A percentile compares a stretch with the other conserved stretches of the same genome.
phyloP scores from a whole-genome alignment of 2,888 invertebrate genomes.

The Epinotia demarniana region DNA sequence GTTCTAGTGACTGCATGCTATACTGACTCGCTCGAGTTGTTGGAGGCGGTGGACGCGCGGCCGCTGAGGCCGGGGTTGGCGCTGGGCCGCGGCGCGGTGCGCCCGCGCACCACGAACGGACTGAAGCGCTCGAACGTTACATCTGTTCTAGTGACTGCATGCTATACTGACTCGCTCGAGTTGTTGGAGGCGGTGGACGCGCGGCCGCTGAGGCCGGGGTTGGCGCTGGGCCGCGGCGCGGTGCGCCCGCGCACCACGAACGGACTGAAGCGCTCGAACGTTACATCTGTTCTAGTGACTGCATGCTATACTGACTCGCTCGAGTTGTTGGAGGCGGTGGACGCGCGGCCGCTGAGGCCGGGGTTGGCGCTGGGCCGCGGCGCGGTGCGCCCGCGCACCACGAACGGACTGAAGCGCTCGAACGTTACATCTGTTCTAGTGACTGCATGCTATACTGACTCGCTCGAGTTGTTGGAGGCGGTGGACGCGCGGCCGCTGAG shows the following conservation, averaged over 20 bases:
- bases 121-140: slow-evolving; percentile 91
- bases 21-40: slow-evolving; percentile 85
- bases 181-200: slow-evolving; percentile 77
- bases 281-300: slow-evolving; percentile 53
- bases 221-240: slow-evolving; percentile 85
- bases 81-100: slow-evolving; percentile 84
- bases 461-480: slow-evolving; percentile 80
- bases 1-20: too few relatives aligned
- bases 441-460: slow-evolving; percentile 73
- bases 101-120: slow-evolving; percentile 93
- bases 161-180: slow-evolving; percentile 83
- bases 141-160: too few relatives aligned
- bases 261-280: slow-evolving; percentile 94
- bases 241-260: slow-evolving; percentile 92
- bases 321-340: slow-evolving; percentile 77
- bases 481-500: slow-evolving; percentile 87
- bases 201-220: slow-evolving; percentile 92
- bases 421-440: slow-evolving; percentile 77
- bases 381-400: slow-evolving; percentile 88
- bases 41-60: slow-evolving; percentile 73
- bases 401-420: slow-evolving; percentile 95
- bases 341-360: slow-evolving; percentile 89
- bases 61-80: slow-evolving; percentile 94
- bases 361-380: slow-evolving; percentile 89
- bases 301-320: slow-evolving; percentile 81